These are phyloP conservation scores for Buceros bicornis DNA, from an alignment of 2,797 vertebrate genomes.

Conservation along the genomic window DNA sequence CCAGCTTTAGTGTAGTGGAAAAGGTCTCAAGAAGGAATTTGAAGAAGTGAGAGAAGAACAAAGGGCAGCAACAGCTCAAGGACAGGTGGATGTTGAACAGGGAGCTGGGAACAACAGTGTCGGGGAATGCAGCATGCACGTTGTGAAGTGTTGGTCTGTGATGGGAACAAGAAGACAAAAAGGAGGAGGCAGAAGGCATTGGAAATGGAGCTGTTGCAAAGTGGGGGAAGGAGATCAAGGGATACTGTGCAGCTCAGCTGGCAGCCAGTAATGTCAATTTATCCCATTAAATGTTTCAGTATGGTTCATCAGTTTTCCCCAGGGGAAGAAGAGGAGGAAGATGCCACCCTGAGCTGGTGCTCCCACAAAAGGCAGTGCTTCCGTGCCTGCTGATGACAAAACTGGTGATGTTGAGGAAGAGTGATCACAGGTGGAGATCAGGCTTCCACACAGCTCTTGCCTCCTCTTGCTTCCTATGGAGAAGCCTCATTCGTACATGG, in stretches of 20 bases:
- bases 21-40: neutral
- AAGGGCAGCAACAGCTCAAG: neutral
- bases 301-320: neutral
- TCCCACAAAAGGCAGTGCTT: neutral
- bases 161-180: neutral
- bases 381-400: neutral
- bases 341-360: neutral
- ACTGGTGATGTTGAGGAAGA: neutral
- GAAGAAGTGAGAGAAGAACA: neutral
- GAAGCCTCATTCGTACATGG: rapidly evolving
- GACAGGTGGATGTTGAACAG: neutral
- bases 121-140: rapidly evolving
- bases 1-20: neutral
- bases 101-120: neutral
- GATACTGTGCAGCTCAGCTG: neutral
- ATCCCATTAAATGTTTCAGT: neutral
- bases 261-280: neutral
- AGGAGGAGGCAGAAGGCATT: neutral
- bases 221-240: neutral
- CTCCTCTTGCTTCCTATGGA: neutral
- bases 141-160: neutral
- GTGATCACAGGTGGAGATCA: rapidly evolving
- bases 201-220: neutral
- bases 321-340: neutral
- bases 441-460: neutral